Evolutionary conservation across 2,888 invertebrate genomes (phyloP).

Genomic region (Eulithis testata): DNA sequence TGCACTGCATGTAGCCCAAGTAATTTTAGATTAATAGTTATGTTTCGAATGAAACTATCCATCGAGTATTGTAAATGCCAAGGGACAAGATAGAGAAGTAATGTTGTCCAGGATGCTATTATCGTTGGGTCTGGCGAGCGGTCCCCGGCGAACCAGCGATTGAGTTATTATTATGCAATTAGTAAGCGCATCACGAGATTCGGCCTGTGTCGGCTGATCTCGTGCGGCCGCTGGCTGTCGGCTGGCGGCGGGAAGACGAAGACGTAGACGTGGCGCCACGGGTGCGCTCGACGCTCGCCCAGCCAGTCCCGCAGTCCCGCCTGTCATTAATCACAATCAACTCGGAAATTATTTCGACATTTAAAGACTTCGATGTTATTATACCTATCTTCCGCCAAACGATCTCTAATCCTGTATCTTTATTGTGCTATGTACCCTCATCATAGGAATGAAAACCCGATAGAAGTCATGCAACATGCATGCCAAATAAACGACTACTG

Average conservation of each 20-base stretch:
- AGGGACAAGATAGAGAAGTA: constrained; percentile 21
- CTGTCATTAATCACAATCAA: constrained; percentile 83
- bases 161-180: constrained; percentile 82
- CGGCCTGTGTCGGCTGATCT: constrained; percentile 49
- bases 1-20: constrained; percentile 13
- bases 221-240: constrained; percentile 37
- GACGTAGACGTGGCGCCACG: constrained; percentile 62
- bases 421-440: constrained; percentile 48
- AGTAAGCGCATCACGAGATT: constrained; percentile 65
- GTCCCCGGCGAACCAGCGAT: constrained; percentile 52
- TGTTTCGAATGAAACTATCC: constrained; percentile 19
- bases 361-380: constrained; percentile 73
- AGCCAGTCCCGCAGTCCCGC: constrained; percentile 48
- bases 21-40: constrained; percentile 20
- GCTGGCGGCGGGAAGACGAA: constrained; percentile 32
- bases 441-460: constrained; percentile 45
- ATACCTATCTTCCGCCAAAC: constrained; percentile 62
- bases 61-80: constrained; percentile 16
- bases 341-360: constrained; percentile 78
- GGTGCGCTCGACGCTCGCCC: constrained; percentile 55
- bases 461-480: constrained; percentile 50
- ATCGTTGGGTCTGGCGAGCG: constrained; percentile 44
- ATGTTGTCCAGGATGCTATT: constrained; percentile 42
- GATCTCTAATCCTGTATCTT: constrained; percentile 53
- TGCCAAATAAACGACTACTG: constrained; percentile 48